Percentiles rank a stretch among this genome's conserved stretches.
Conservation (phyloP, 2,113 vertebrate species). For the Seriola aureovittata region DNA sequence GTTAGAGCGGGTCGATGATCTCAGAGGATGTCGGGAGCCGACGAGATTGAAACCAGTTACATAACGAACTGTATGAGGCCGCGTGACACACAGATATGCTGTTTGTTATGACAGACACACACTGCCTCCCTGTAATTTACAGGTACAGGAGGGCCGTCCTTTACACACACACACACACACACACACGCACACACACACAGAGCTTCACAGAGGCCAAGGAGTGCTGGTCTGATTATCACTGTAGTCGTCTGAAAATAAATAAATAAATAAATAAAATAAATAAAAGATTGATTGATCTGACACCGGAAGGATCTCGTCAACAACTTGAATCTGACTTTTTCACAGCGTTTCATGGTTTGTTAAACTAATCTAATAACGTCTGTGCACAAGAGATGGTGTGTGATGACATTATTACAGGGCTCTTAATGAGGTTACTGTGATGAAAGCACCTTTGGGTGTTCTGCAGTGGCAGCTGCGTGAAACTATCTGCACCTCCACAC, state of each 20-base stretch:
- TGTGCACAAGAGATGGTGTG: no score
- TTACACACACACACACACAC: not conserved
- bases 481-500: no score
- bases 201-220: not conserved
- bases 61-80: constrained; percentile 2
- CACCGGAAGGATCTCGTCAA: no score
- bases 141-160: not conserved
- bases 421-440: no score
- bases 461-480: no score
- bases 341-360: no score
- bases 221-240: not conserved
- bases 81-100: not conserved
- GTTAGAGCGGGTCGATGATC: not conserved
- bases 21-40: not conserved
- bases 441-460: no score
- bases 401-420: no score
- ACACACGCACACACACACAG: not conserved
- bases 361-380: no score
- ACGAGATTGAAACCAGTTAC: not conserved
- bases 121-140: constrained; percentile 16
- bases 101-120: not conserved
- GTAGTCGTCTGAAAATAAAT: not conserved
- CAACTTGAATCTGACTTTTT: no score
- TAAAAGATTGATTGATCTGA: no score
- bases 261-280: no score